Conservation (phyloP, 1,140 invertebrate species). For the Drosophila sturtevanti region DNA sequence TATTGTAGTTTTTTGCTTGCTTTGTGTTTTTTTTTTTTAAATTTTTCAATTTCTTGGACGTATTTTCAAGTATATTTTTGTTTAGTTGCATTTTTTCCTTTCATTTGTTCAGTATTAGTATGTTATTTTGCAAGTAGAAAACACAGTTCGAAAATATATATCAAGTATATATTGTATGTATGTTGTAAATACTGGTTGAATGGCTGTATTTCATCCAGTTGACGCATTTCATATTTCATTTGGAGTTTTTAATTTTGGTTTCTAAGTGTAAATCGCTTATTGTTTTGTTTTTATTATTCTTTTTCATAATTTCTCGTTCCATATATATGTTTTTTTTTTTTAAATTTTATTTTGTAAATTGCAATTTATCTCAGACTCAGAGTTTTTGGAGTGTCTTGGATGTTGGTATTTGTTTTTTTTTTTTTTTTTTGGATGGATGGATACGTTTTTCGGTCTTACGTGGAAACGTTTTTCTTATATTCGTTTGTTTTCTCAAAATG, state of each 20-base stretch:
- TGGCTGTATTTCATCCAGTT: slow-evolving; percentile 60
- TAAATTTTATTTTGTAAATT: slow-evolving; percentile 73
- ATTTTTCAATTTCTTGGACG: slow-evolving; percentile 67
- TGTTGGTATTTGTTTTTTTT: too few species aligned
- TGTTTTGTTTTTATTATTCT: slow-evolving; percentile 44
- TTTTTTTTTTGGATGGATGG: slow-evolving; percentile 76
- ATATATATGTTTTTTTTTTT: slow-evolving; percentile 32
- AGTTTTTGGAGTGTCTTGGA: slow-evolving; percentile 75
- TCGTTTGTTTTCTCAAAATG: neutral
- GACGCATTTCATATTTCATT: slow-evolving; percentile 25
- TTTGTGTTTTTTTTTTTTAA: slow-evolving; percentile 55
- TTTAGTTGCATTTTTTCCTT: slow-evolving; percentile 34
- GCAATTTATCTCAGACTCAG: slow-evolving; percentile 80
- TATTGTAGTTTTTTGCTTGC: slow-evolving; percentile 68
- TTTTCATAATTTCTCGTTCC: slow-evolving; percentile 11
- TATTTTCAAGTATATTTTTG: slow-evolving; percentile 75
- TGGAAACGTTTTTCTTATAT: slow-evolving; percentile 56
- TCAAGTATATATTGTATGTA: slow-evolving; percentile 74
- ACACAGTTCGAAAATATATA: slow-evolving; percentile 81
- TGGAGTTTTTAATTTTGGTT: slow-evolving; percentile 42
- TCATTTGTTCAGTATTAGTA: slow-evolving; percentile 40
- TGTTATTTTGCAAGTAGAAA: slow-evolving; percentile 69
- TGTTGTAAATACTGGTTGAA: slow-evolving; percentile 66
- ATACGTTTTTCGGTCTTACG: slow-evolving; percentile 70
- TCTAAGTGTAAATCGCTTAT: slow-evolving; percentile 67